phyloP scores from a whole-genome alignment of 2,797 vertebrate species.

The Manis pentadactyla region DNA sequence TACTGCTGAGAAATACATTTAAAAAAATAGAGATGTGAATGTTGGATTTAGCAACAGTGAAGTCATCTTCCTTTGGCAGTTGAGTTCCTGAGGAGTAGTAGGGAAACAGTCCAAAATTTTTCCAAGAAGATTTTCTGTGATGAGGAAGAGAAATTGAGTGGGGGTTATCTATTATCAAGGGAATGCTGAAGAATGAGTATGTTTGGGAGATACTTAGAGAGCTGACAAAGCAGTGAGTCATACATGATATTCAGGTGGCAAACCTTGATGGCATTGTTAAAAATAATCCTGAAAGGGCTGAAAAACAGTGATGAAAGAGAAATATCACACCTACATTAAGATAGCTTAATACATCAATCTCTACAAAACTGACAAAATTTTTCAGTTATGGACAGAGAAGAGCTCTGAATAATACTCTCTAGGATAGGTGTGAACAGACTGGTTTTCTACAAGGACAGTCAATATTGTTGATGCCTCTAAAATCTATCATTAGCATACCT shows the following conservation, averaged over 20 bases:
- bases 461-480: constrained; percentile 34
- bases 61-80: neutral
- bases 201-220: neutral
- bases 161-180: neutral
- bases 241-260: neutral
- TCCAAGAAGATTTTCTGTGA: neutral
- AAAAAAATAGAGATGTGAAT: neutral
- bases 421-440: neutral
- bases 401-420: neutral
- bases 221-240: neutral
- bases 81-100: neutral
- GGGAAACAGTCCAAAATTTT: neutral
- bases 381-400: constrained; percentile 31
- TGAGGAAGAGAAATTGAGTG: neutral
- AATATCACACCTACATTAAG: constrained; percentile 28
- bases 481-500: neutral
- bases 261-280: constrained; percentile 2
- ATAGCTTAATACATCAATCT: neutral
- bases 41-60: neutral
- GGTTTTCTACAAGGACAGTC: constrained; percentile 30
- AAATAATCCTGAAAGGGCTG: neutral
- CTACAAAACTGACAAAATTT: constrained; percentile 35
- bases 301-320: constrained; percentile 39
- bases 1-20: neutral
- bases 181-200: neutral